phyloP scores from a whole-genome alignment of 2,113 vertebrate genomes.

The Alaudala cheleensis region DNA sequence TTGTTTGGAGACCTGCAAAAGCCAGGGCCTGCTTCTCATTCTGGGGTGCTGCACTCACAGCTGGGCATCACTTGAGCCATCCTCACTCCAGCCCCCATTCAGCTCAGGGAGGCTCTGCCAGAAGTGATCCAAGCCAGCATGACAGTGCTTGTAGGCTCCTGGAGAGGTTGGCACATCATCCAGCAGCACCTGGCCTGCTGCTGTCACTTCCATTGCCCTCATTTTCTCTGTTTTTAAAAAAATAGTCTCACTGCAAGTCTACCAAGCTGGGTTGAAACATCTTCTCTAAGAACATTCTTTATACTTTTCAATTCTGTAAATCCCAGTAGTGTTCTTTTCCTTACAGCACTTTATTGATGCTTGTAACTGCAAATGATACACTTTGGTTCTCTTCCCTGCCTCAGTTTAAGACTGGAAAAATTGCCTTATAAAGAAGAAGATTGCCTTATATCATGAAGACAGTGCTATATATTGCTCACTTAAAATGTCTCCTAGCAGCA shows the following conservation, averaged over 20 bases:
- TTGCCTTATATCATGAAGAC: background rate
- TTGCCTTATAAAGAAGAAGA: too few species aligned
- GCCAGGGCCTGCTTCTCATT: background rate
- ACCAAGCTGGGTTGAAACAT: background rate
- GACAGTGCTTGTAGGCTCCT: background rate
- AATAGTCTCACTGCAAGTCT: background rate
- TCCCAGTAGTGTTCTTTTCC: background rate
- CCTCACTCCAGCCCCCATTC: background rate
- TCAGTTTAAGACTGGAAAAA: background rate
- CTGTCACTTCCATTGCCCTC: background rate
- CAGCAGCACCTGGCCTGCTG: background rate
- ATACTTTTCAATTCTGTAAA: background rate
- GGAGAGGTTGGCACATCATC: background rate
- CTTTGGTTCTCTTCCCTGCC: background rate
- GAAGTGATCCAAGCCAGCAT: background rate
- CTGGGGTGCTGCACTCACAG: background rate
- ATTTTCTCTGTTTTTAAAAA: background rate
- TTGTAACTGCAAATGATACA: background rate
- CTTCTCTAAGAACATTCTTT: background rate
- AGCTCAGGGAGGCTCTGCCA: background rate
- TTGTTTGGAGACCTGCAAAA: background rate
- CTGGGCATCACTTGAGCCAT: background rate
- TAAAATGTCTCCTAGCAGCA: background rate
- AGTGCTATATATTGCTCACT: background rate
- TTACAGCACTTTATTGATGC: background rate